These are phyloP conservation scores for Halocynthia aurantium DNA, from an alignment of 23 tunicate genomes.

Conservation along the genomic window DNA sequence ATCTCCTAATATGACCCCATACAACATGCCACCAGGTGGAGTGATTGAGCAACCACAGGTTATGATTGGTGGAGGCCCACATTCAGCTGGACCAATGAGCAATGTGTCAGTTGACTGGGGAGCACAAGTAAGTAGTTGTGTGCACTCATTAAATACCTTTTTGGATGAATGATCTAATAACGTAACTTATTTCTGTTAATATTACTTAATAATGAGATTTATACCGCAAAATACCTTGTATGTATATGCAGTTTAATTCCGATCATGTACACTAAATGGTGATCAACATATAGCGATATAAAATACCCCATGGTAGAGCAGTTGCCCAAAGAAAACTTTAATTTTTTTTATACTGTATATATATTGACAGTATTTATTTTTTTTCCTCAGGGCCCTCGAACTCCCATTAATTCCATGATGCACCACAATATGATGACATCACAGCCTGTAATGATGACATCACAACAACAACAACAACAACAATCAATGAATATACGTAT, in stretches of 20 bases:
- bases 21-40: conserved; percentile 6
- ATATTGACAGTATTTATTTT: not conserved
- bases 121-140: no score
- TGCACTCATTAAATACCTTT: no score
- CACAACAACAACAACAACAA: conserved; percentile 8
- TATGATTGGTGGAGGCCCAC: conserved; percentile 43
- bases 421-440: conserved; percentile 26
- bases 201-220: no score
- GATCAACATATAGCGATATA: no score
- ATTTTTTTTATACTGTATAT: not conserved
- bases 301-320: no score
- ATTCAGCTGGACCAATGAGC: conserved; percentile 56
- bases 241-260: no score
- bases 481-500: not conserved
- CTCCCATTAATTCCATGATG: conserved; percentile 31
- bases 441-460: conserved; percentile 15
- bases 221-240: no score
- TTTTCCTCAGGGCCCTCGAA: conserved; percentile 36
- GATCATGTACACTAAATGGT: no score
- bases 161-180: no score
- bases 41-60: conserved; percentile 12
- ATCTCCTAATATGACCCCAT: conserved; percentile 20
- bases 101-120: conserved; percentile 54
- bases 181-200: no score
- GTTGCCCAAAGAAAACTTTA: not conserved